Conservation (phyloP, 2,888 invertebrate genomes). For the Laothoe populi region DNA sequence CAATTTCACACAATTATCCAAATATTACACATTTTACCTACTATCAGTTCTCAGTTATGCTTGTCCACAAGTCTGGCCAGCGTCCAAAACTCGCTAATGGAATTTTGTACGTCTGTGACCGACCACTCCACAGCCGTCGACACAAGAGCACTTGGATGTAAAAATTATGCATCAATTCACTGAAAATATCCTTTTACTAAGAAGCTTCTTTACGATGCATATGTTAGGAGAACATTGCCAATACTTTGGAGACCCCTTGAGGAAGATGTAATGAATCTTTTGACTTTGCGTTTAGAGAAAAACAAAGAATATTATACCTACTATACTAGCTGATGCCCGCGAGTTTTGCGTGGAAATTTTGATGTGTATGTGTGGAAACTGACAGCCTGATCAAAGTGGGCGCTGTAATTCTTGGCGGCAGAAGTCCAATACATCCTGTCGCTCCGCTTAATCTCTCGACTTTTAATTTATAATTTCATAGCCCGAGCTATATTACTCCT, state of each 20-base stretch:
- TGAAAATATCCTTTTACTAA: slow-evolving; percentile 58
- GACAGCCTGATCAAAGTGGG: no score
- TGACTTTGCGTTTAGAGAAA: background rate
- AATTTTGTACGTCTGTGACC: slow-evolving; percentile 73
- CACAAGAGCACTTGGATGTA: slow-evolving; percentile 61
- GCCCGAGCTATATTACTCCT: no score
- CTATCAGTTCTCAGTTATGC: slow-evolving; percentile 43
- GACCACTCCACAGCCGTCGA: slow-evolving; percentile 59
- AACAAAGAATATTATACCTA: no score
- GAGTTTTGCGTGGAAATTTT: no score
- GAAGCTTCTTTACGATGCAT: slow-evolving; percentile 38
- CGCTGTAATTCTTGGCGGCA: no score
- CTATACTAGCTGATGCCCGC: no score
- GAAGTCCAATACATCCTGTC: no score
- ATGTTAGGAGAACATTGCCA: slow-evolving; percentile 35
- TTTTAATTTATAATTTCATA: no score
- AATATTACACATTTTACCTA: slow-evolving; percentile 24
- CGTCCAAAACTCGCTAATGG: slow-evolving; percentile 78
- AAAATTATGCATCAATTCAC: slow-evolving; percentile 69
- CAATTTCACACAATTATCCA: slow-evolving; percentile 20
- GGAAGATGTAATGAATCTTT: background rate
- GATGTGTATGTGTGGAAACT: no score
- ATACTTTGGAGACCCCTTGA: slow-evolving; percentile 34
- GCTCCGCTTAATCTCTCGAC: no score
- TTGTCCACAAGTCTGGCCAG: slow-evolving; percentile 53